A percentile compares a stretch with the other conserved stretches of the same genome.
phyloP scores from a whole-genome alignment of 2,888 invertebrate species.

The Caenorhabditis zanzibari region DNA sequence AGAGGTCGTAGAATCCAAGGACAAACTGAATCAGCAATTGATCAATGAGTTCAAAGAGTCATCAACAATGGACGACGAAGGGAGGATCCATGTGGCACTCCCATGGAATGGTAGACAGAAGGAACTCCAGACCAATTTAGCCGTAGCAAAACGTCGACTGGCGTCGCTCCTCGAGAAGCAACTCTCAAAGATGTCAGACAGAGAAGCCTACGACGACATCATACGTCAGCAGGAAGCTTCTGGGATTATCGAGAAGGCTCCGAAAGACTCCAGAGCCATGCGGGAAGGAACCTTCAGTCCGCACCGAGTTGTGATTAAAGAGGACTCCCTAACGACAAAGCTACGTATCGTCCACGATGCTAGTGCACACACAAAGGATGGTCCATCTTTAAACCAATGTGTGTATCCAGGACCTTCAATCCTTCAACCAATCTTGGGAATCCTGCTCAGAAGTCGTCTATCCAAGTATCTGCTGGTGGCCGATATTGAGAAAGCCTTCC shows the following conservation, averaged over 20 bases:
- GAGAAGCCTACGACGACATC: background rate
- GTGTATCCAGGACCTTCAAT: slow-evolving; percentile 54
- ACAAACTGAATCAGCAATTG: background rate
- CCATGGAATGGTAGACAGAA: background rate
- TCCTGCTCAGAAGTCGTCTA: slow-evolving; percentile 56
- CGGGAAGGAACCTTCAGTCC: no score
- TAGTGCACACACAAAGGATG: slow-evolving; percentile 6
- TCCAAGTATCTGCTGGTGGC: slow-evolving; percentile 39
- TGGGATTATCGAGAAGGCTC: slow-evolving; percentile 46
- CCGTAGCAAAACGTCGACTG: background rate
- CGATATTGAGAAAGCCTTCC: slow-evolving; percentile 77
- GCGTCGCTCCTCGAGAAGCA: background rate
- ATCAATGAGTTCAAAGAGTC: background rate
- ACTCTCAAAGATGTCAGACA: no score
- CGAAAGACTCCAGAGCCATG: no score
- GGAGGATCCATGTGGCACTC: background rate
- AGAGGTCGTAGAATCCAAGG: background rate
- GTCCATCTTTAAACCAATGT: slow-evolving; percentile 64
- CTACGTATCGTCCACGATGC: slow-evolving; percentile 69
- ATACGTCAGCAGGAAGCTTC: background rate
- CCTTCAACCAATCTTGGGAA: slow-evolving; percentile 45
- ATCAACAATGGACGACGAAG: background rate
- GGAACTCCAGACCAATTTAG: background rate
- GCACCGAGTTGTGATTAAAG: slow-evolving; percentile 40
- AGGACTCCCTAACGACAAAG: slow-evolving; percentile 48